Evolutionary conservation across 2,797 vertebrate genomes (phyloP).

Genomic region (Melanotaenia parkinsoni): DNA sequence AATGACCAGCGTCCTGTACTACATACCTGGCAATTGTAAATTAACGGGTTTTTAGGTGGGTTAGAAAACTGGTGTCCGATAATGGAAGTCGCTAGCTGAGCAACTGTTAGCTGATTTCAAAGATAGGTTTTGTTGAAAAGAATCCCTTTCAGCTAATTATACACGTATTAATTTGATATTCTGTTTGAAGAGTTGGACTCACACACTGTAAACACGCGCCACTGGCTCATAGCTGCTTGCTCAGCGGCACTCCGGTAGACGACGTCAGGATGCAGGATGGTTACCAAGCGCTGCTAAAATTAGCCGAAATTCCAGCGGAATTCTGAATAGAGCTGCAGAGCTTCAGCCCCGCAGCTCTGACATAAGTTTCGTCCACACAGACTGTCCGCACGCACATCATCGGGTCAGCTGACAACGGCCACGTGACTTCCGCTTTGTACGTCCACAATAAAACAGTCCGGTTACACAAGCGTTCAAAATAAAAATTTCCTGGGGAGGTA

Average conservation of each 20-base stretch:
- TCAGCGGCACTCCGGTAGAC: slow-evolving; percentile 19
- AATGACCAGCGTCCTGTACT: neutral
- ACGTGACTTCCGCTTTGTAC: slow-evolving; percentile 5
- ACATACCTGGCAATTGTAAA: neutral
- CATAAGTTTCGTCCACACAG: neutral
- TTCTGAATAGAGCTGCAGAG: slow-evolving; percentile 7
- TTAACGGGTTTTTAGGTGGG: neutral
- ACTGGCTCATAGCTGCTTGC: neutral
- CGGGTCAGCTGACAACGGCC: neutral
- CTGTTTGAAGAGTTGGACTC: neutral
- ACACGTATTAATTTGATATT: no score
- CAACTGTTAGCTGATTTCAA: neutral
- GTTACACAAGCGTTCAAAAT: neutral
- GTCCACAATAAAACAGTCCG: slow-evolving; percentile 8
- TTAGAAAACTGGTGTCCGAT: neutral
- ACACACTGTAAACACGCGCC: neutral
- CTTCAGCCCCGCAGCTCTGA: neutral
- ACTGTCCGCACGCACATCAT: no score
- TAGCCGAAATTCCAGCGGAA: neutral
- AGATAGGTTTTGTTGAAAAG: neutral
- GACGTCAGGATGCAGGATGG: neutral
- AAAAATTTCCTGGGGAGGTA: neutral
- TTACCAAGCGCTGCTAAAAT: neutral
- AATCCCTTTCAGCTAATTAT: neutral
- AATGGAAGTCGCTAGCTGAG: slow-evolving; percentile 10